A percentile compares a stretch with the other conserved stretches of the same genome.
phyloP scores from a whole-genome alignment of 2,113 vertebrate species.

The Istiophorus platypterus region DNA sequence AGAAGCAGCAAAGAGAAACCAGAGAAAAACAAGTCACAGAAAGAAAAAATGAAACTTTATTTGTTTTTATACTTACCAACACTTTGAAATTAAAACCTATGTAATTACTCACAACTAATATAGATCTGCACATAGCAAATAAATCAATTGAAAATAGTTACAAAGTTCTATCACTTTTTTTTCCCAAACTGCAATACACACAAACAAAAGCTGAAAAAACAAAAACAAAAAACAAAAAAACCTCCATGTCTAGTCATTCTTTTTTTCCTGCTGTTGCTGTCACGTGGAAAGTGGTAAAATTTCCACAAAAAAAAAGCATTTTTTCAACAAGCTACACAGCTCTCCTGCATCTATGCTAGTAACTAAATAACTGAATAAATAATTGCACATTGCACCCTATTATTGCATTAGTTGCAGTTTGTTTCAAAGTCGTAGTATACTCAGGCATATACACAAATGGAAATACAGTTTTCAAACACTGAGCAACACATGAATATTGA shows the following conservation, averaged over 20 bases:
- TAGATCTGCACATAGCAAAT: conserved; percentile 83
- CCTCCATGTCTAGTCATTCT: conserved; percentile 49
- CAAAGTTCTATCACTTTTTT: conserved; percentile 69
- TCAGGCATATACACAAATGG: conserved; percentile 76
- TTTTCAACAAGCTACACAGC: conserved; percentile 55
- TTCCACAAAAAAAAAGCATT: conserved; percentile 14
- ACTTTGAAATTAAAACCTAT: conserved; percentile 82
- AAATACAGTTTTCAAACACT: conserved; percentile 78
- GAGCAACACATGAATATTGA: conserved; percentile 75
- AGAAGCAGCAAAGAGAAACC: conserved; percentile 9
- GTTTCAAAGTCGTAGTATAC: conserved; percentile 69
- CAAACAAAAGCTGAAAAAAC: conserved; percentile 69
- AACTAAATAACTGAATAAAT: conserved; percentile 74
- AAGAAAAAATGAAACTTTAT: conserved; percentile 83
- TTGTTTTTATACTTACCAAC: conserved; percentile 80
- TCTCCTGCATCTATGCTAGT: conserved; percentile 59
- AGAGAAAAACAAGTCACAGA: conserved; percentile 62
- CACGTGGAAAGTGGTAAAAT: conserved; percentile 51
- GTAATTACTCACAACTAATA: conserved; percentile 82
- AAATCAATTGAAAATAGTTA: conserved; percentile 79
- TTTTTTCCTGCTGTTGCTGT: conserved; percentile 58
- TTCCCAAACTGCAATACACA: conserved; percentile 75
- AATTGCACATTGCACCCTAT: conserved; percentile 83
- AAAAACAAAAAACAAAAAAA: conserved; percentile 24
- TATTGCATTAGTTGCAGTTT: conserved; percentile 84